Conservation (phyloP, 1,140 invertebrate genomes). For the Lasaia peninsularis region DNA sequence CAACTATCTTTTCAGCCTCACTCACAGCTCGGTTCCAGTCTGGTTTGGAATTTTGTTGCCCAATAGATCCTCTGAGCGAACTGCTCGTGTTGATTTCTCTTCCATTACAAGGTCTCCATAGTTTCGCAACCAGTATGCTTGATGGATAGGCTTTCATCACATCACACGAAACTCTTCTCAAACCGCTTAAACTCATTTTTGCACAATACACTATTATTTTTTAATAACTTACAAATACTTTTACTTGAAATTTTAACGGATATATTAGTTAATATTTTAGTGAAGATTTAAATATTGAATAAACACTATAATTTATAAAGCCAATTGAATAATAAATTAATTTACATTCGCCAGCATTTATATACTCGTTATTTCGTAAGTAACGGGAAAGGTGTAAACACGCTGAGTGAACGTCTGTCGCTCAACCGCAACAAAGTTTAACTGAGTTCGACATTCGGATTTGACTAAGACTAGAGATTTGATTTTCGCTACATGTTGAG, state of each 20-base stretch:
- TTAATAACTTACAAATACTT: background rate
- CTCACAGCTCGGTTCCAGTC: conserved; percentile 93
- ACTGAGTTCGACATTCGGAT: too few species aligned
- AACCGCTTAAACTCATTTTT: conserved; percentile 68
- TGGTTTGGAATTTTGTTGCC: conserved; percentile 79
- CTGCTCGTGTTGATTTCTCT: conserved; percentile 49
- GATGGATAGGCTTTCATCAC: conserved; percentile 55
- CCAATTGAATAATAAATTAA: too few species aligned
- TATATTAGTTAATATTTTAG: background rate
- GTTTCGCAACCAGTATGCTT: conserved; percentile 53
- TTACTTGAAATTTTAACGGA: background rate
- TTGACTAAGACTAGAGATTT: too few species aligned
- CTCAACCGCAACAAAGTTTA: too few species aligned
- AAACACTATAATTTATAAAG: background rate
- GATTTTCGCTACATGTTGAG: too few species aligned
- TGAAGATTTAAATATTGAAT: too few species aligned
- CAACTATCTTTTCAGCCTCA: conserved; percentile 95
- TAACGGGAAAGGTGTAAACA: too few species aligned
- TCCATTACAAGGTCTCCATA: conserved; percentile 47
- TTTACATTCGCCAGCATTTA: too few species aligned
- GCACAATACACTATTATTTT: background rate
- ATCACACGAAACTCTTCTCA: conserved; percentile 48
- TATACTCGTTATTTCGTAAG: too few species aligned
- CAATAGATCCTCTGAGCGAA: conserved; percentile 42
- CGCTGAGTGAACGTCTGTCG: too few species aligned